phyloP scores from a whole-genome alignment of 1,140 invertebrate genomes.

The Telenomus remus region DNA sequence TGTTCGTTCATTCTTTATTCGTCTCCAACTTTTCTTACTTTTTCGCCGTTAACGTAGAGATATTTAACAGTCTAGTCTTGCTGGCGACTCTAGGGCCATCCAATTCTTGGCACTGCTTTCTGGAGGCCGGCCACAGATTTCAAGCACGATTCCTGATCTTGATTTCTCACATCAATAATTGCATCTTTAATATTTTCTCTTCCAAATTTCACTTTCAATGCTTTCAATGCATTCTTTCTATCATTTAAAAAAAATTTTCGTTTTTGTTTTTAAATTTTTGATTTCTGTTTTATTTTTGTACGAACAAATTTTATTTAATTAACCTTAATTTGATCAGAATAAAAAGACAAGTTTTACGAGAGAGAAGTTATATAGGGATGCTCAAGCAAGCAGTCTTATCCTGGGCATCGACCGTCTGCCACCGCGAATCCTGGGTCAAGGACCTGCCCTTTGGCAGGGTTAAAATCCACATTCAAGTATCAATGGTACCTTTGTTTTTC shows the following conservation, averaged over 20 bases:
- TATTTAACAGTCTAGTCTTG: slow-evolving; percentile 54
- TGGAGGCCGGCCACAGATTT: slow-evolving; percentile 26
- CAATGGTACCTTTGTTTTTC: slow-evolving; percentile 14
- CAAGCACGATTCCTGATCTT: no score
- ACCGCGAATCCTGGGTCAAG: slow-evolving; percentile 68
- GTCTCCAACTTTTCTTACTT: neutral
- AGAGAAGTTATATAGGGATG: no score
- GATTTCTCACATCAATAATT: no score
- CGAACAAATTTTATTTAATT: no score
- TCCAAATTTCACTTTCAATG: no score
- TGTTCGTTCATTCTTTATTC: neutral
- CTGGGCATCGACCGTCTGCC: slow-evolving; percentile 72
- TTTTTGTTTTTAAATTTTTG: no score
- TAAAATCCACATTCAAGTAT: slow-evolving; percentile 28
- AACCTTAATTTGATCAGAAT: no score
- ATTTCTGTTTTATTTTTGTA: no score
- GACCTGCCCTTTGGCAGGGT: slow-evolving; percentile 62
- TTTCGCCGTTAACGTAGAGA: slow-evolving; percentile 7
- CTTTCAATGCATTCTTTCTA: no score
- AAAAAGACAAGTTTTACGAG: no score
- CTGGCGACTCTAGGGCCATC: slow-evolving; percentile 49
- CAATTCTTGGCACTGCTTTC: slow-evolving; percentile 38
- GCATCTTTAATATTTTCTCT: no score
- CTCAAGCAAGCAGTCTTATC: slow-evolving; percentile 57
- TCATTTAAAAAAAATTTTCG: no score